These are phyloP conservation scores for Lysiphlebus fabarum DNA, from an alignment of 1,140 invertebrate species.

Conservation along the genomic window DNA sequence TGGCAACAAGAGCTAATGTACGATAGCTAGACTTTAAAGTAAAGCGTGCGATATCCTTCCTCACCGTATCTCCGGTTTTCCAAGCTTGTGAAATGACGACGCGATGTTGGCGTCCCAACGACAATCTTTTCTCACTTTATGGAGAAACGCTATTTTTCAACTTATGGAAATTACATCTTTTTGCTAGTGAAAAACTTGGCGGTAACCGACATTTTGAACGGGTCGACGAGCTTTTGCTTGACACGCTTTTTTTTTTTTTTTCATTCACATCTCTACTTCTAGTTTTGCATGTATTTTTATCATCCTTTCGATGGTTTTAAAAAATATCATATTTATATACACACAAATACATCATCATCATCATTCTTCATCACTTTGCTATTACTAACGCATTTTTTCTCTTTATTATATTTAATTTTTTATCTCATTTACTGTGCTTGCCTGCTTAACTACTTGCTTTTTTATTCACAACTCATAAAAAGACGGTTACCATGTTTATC, in stretches of 20 bases:
- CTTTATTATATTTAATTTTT: background rate
- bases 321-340: too few relatives aligned
- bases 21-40: constrained; percentile 4
- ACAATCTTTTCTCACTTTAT: constrained; percentile 49
- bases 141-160: constrained; percentile 47
- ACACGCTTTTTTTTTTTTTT: constrained; percentile 16
- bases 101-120: constrained; percentile 20
- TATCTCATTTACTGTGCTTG: background rate
- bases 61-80: constrained; percentile 18
- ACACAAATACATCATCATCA: background rate
- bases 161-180: constrained; percentile 49
- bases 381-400: background rate
- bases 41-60: constrained; percentile 6
- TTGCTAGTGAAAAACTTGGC: constrained; percentile 33
- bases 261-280: background rate
- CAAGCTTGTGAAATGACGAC: constrained; percentile 8
- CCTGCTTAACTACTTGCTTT: background rate
- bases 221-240: constrained; percentile 2
- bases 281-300: background rate
- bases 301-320: background rate
- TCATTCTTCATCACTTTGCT: constrained; percentile 5
- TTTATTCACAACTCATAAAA: background rate
- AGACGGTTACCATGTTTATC: too few relatives aligned
- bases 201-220: constrained; percentile 27
- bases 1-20: constrained; percentile 19